Evolutionary conservation across 2,888 invertebrate genomes (phyloP).

Genomic region (Anthoptus insignis): DNA sequence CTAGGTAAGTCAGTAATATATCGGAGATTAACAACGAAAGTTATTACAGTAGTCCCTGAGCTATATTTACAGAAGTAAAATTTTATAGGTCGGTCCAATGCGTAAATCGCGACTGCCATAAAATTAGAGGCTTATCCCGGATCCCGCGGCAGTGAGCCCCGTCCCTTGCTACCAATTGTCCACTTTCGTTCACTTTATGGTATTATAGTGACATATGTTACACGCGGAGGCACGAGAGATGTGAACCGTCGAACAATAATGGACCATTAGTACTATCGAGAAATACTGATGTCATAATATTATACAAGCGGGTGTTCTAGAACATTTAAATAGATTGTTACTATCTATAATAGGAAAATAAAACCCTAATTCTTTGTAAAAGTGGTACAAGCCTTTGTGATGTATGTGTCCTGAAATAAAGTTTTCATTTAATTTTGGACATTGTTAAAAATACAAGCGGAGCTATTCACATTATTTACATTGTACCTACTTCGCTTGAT

Average conservation of each 20-base stretch:
- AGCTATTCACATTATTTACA: too few species aligned
- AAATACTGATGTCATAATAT: background rate
- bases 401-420: too few species aligned
- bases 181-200: constrained; percentile 21
- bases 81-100: constrained; percentile 53
- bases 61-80: constrained; percentile 47
- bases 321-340: too few species aligned
- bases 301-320: too few species aligned
- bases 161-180: constrained; percentile 39
- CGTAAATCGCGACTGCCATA: constrained; percentile 61
- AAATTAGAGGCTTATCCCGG: constrained; percentile 71
- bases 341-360: too few species aligned
- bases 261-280: background rate
- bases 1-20: too few species aligned
- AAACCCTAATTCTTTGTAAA: too few species aligned
- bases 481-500: too few species aligned
- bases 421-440: too few species aligned
- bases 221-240: background rate
- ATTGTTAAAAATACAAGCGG: too few species aligned
- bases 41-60: constrained; percentile 28
- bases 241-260: background rate
- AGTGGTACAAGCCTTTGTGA: too few species aligned
- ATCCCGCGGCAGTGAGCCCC: constrained; percentile 63
- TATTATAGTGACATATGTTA: constrained; percentile 12
- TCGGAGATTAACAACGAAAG: constrained; percentile 21